Evolutionary conservation across 2,113 vertebrate genomes (phyloP), one percentile per base, ranked within the genome.

Genomic region (Podarcis raffonei): DNA sequence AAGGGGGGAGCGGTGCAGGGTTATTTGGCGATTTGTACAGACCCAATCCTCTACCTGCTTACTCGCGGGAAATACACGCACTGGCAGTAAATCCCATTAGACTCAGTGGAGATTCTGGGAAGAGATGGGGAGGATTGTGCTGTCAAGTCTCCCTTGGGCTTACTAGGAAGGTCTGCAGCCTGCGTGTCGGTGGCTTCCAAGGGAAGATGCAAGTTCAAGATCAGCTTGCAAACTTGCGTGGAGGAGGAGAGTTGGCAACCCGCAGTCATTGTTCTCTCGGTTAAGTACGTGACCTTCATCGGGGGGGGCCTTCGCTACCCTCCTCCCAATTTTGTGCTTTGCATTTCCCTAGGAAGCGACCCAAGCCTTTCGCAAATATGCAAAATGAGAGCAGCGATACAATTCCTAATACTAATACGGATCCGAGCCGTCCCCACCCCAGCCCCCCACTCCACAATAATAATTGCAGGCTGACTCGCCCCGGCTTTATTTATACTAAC

Each of bases 401-500:
- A 25, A 30, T 3, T 42, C 87, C 84, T 7, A 59, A 39, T 11
- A 7, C 32, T 53, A 53, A 12, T 53, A 53, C 18, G 25, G 65
- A 35, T 48, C 5, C 12, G 75, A 4, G 53, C 18, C 15, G 72
- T 35, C 74, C 85, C 89, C 91, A 85, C 81, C 42, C 6, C 42
- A 42, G 42, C 6, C 42, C 74, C 85, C 89, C 91, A 85, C 81
- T 79, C 30, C 65, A 27, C 32, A 27, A 85, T 62, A 62, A 92
- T 32, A 83, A 69, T 88, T 59, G 89, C 0, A 62, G 75, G 22
- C 0, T 77, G 92, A 92, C 78, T 90, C 37, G 65, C 78, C 87
- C 85, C 9, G 48, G 0, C 48, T 78, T 92, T 94, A 89, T 91
- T 93, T 93, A 92, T 27, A 91, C 87, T 82, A 71, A 42, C 35